Conservation (phyloP, 2,888 invertebrate genomes). For the Hyposoter didymator region DNA sequence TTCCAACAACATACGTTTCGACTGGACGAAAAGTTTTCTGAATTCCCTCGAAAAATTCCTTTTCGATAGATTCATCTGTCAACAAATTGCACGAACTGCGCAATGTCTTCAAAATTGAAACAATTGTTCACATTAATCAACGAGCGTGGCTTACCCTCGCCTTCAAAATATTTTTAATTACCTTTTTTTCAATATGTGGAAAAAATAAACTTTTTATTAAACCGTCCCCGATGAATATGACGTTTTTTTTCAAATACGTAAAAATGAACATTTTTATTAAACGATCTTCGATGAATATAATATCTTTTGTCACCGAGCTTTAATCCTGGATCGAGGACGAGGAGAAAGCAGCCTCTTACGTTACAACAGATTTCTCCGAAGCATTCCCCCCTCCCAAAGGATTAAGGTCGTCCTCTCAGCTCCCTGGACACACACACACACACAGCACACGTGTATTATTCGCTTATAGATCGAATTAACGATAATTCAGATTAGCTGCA, state of each 20-base stretch:
- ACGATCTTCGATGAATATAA: neutral
- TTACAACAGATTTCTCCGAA: constrained; percentile 47
- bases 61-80: no score
- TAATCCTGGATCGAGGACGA: constrained; percentile 4
- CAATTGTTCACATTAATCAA: no score
- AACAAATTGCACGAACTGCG: no score
- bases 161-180: no score
- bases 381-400: constrained; percentile 38
- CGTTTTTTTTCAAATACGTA: neutral
- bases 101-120: no score
- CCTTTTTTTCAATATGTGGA: no score
- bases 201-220: no score
- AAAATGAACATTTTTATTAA: neutral
- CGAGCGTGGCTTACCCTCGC: no score
- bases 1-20: no score
- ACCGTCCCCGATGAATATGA: no score
- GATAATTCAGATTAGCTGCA: constrained; percentile 11
- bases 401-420: constrained; percentile 1
- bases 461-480: neutral
- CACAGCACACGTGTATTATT: neutral
- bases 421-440: constrained; percentile 8
- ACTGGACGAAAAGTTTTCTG: no score
- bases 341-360: constrained; percentile 14
- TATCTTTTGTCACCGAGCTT: neutral
- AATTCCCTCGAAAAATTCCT: no score